Evolutionary conservation across 2,113 vertebrate species (phyloP).

Genomic region (Lepisosteus osseus): DNA sequence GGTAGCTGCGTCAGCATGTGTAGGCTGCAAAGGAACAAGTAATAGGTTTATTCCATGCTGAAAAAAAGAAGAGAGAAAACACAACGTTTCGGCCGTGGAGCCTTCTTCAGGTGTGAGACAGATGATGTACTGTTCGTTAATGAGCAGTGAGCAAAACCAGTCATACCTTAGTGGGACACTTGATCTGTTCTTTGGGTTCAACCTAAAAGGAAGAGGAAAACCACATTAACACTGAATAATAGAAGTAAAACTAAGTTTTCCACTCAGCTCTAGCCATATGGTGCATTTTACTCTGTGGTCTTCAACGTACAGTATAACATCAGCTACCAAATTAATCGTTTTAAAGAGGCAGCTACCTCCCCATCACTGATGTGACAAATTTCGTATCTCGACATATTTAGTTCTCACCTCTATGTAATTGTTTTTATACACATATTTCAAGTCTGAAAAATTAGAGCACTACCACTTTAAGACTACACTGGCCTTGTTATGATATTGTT

Average conservation of each 20-base stretch:
- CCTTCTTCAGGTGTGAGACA: too few relatives aligned
- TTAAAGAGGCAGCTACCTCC: not conserved
- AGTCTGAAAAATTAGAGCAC: too few relatives aligned
- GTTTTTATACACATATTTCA: too few relatives aligned
- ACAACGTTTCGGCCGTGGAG: too few relatives aligned
- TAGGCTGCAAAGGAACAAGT: too few relatives aligned
- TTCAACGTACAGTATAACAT: not conserved
- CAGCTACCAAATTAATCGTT: not conserved
- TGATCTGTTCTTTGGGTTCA: constrained; percentile 59
- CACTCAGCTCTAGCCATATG: not conserved
- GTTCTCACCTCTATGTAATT: too few relatives aligned
- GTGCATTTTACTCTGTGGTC: not conserved
- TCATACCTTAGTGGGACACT: constrained; percentile 61
- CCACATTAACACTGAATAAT: not conserved
- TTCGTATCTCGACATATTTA: too few relatives aligned
- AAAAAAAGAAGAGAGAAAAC: too few relatives aligned
- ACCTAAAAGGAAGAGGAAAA: constrained; percentile 42
- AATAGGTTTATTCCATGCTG: too few relatives aligned
- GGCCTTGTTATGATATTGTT: too few relatives aligned
- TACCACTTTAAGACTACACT: too few relatives aligned
- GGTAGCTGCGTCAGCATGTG: too few relatives aligned
- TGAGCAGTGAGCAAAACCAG: constrained; percentile 2
- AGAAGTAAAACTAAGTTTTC: not conserved
- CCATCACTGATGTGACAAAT: not conserved
- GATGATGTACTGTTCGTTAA: not conserved